phyloP scores from a whole-genome alignment of 2,113 vertebrate species.

The Entosphenus tridentatus region DNA sequence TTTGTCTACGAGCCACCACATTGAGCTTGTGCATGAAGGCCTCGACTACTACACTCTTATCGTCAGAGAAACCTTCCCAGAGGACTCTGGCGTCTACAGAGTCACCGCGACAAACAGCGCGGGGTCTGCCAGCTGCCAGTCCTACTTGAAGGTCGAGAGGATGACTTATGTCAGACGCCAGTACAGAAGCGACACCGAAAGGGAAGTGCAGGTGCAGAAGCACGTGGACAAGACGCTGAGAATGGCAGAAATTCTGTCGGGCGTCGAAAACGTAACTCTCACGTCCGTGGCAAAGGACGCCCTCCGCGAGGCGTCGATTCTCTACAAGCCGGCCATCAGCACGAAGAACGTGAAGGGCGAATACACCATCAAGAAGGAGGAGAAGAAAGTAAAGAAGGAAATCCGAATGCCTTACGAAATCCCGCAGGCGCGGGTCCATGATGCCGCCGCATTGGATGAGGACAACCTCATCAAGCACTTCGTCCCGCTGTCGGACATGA shows the following conservation, averaged over 20 bases:
- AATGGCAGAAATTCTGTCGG: constrained; percentile 63
- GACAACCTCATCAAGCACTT: constrained; percentile 71
- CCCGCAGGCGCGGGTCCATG: constrained; percentile 40
- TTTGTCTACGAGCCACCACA: constrained; percentile 55
- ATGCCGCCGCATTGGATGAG: constrained; percentile 38
- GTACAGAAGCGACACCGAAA: constrained; percentile 42
- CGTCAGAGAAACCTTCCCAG: constrained; percentile 61
- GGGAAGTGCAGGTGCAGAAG: constrained; percentile 26
- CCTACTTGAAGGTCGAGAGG: constrained; percentile 63
- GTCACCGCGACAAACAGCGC: constrained; percentile 84
- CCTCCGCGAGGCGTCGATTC: constrained; percentile 56
- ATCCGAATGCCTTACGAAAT: constrained; percentile 78
- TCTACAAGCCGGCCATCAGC: constrained; percentile 70
- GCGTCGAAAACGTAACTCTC: constrained; percentile 38
- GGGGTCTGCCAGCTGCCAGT: constrained; percentile 83
- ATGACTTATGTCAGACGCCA: constrained; percentile 55
- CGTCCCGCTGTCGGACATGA: constrained; percentile 84
- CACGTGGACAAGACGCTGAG: constrained; percentile 69
- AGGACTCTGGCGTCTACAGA: constrained; percentile 80
- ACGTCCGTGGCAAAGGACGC: constrained; percentile 61
- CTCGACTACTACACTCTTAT: constrained; percentile 84
- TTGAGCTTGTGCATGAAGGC: constrained; percentile 80
- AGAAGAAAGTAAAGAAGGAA: constrained; percentile 42
- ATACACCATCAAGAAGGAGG: constrained; percentile 44
- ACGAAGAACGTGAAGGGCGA: constrained; percentile 66